Conservation (phyloP, 1,140 invertebrate species). For the Calliphora vicina region DNA sequence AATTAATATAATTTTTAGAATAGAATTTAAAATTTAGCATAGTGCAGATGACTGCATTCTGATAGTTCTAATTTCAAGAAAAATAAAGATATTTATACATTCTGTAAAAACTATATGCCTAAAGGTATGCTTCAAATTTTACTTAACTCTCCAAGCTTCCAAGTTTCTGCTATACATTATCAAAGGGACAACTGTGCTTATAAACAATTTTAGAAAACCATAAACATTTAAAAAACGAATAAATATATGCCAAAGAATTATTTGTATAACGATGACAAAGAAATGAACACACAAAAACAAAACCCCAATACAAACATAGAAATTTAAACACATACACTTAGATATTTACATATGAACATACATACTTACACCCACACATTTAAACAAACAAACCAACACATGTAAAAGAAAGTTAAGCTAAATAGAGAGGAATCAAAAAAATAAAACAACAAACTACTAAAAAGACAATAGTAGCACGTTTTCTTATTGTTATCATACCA, state of each 20-base stretch:
- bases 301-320: neutral
- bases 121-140: too few relatives aligned
- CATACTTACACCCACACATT: slow-evolving; percentile 31
- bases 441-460: neutral
- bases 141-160: too few relatives aligned
- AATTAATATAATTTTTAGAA: too few relatives aligned
- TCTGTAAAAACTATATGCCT: too few relatives aligned
- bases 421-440: neutral
- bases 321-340: neutral
- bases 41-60: too few relatives aligned
- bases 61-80: too few relatives aligned
- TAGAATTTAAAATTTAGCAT: too few relatives aligned
- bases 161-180: too few relatives aligned
- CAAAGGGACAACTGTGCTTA: too few relatives aligned
- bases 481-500: slow-evolving; percentile 10
- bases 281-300: neutral
- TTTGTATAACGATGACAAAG: neutral
- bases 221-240: neutral
- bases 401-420: neutral
- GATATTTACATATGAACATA: slow-evolving; percentile 24
- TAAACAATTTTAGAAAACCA: neutral
- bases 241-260: neutral
- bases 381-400: slow-evolving; percentile 20
- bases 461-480: neutral
- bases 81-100: too few relatives aligned